Evolutionary conservation across 2,797 vertebrate genomes (phyloP), one percentile per base, ranked within the genome.

Genomic region (Hyperoplus immaculatus): DNA sequence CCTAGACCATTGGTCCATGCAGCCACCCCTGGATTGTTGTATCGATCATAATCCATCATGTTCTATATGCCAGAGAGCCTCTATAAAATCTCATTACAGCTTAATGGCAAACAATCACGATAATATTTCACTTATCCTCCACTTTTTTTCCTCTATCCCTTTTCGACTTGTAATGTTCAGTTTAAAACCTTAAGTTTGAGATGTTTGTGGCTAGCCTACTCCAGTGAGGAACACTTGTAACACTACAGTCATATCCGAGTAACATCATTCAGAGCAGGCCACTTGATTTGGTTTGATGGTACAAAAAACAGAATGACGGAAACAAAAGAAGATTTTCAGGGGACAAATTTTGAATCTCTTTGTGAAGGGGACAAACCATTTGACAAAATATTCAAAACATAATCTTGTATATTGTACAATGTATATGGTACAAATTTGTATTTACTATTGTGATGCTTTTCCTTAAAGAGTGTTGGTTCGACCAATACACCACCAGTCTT

Each of bases 41-140:
- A 69, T 67, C 1, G 6, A 72, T 80, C 36, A 54, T 42, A 56
- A 71, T 62, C 75, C 29, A 57, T 72, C 16, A 54, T 12, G 14
- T 53, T 3, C 29, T 21, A 59, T 51, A 49, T 21, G 39, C 13
- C 42, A 55, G 18, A 10, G 5, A 63, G 29, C 1, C 1, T 59
- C 42, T 38, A 7, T 3, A 1, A 59, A 75, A 69, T 66, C 50
- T 29, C 60, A 59, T 51, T 9, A 14, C 1, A 50, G 12, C 18
- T n/a, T 59, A 65, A 8, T 55, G 18, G 16, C 51, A 53, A 55
- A 45, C 50, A 51, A 62, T 59, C 36, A 14, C 18, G n/a, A 50
- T 3, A 43, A 13, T 8, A 39, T 6, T 21, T 3, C 8, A 53
- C 8, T 53, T 43, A n/a, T 45, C 49, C 39, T 39, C 1, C 9